Evolutionary conservation across 2,113 vertebrate species (phyloP).

Genomic region (Bettongia penicillata): DNA sequence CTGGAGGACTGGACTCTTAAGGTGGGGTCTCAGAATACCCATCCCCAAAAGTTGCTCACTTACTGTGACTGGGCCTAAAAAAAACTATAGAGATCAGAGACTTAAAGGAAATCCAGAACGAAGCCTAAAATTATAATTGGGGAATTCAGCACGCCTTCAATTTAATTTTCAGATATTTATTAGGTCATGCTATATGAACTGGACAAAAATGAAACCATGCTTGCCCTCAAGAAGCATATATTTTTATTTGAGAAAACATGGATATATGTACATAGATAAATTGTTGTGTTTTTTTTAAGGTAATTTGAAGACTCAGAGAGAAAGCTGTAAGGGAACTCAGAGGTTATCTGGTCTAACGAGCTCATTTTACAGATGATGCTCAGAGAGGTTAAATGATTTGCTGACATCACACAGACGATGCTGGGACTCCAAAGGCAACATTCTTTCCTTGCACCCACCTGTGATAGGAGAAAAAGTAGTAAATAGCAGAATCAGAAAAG

Average conservation of each 20-base stretch:
- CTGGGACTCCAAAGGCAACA: not conserved
- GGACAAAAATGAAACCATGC: not conserved
- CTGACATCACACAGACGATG: not conserved
- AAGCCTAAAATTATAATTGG: not conserved
- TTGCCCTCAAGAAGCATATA: not conserved
- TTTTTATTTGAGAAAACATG: not conserved
- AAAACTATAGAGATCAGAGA: not conserved
- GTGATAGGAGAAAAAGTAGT: not conserved
- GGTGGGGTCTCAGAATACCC: not conserved
- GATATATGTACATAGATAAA: not conserved
- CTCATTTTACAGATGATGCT: not conserved
- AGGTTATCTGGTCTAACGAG: not conserved
- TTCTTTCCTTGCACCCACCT: not conserved
- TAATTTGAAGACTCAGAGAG: not conserved
- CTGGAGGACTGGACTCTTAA: not conserved
- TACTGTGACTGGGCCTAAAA: not conserved
- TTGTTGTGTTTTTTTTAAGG: not conserved
- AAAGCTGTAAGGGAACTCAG: not conserved
- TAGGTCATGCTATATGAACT: not conserved
- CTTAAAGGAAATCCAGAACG: not conserved
- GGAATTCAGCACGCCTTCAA: not conserved
- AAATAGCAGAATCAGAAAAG: not conserved
- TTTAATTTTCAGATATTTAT: not conserved
- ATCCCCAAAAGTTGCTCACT: not conserved
- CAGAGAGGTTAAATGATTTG: not conserved